phyloP scores from a whole-genome alignment of 53 echinoderm and acorn worm genomes.

The Apostichopus leukothele region DNA sequence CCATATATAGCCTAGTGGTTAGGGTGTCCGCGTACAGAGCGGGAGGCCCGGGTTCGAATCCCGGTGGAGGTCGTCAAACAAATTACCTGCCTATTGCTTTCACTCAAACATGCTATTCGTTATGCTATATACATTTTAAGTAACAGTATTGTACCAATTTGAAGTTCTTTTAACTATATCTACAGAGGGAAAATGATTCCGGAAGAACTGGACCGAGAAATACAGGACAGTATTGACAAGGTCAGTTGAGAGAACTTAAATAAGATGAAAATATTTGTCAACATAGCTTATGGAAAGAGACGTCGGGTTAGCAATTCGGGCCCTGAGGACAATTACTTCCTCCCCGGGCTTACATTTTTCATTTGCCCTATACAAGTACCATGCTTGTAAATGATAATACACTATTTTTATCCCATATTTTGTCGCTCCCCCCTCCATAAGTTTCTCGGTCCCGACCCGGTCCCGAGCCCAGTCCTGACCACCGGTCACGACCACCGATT shows the following conservation, averaged over 20 bases:
- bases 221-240: slow-evolving; percentile 45
- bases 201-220: slow-evolving; percentile 57
- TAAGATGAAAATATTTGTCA: not conserved
- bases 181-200: slow-evolving; percentile 74
- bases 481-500: not conserved
- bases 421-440: too few species aligned
- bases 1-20: too few species aligned
- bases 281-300: not conserved
- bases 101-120: too few species aligned
- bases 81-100: too few species aligned
- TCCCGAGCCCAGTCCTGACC: too few species aligned
- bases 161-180: not conserved
- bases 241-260: not conserved
- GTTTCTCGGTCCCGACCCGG: too few species aligned
- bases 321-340: not conserved
- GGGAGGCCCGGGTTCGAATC: too few species aligned
- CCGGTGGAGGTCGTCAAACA: too few species aligned
- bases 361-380: too few species aligned
- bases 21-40: too few species aligned
- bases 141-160: not conserved
- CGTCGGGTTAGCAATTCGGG: not conserved
- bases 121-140: not conserved
- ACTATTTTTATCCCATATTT: not conserved
- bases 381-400: too few species aligned
- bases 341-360: too few species aligned